A percentile compares a stretch with the other conserved stretches of the same genome.
These are phyloP conservation scores for Acleris cristana DNA, from an alignment of 2,888 invertebrate species.

Conservation along the genomic window DNA sequence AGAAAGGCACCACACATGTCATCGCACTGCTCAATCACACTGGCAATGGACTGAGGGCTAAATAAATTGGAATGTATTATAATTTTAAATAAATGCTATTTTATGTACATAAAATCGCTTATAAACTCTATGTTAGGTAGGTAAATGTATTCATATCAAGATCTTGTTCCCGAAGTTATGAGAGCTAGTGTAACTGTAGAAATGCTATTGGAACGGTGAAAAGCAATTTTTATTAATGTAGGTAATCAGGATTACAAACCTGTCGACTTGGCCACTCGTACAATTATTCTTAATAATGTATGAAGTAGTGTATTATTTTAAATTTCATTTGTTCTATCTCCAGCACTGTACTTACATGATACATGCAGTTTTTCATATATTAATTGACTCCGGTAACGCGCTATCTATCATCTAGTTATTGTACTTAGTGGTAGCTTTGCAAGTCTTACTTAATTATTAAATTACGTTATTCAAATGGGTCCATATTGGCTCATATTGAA, in stretches of 20 bases:
- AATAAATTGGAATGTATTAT: conserved; percentile 71
- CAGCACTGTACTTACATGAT: conserved; percentile 40
- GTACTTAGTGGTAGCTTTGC: conserved; percentile 72
- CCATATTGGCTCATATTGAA: too few relatives aligned
- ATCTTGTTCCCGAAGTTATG: conserved; percentile 37
- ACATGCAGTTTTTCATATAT: conserved; percentile 53
- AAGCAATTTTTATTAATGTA: conserved; percentile 2
- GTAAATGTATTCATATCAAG: conserved; percentile 38
- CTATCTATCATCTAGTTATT: conserved; percentile 70
- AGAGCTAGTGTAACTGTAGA: conserved; percentile 29
- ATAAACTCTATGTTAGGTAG: conserved; percentile 33
- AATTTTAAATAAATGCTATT: conserved; percentile 68
- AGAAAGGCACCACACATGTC: conserved; percentile 45
- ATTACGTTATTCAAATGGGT: conserved; percentile 20
- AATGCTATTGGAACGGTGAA: conserved; percentile 26
- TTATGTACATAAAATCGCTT: conserved; percentile 43
- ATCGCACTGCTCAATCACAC: conserved; percentile 36
- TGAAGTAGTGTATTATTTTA: conserved; percentile 14
- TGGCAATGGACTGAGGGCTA: conserved; percentile 60
- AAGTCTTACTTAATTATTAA: conserved; percentile 47
- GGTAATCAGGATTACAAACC: not conserved
- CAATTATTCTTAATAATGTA: conserved; percentile 13
- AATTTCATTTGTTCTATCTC: conserved; percentile 37
- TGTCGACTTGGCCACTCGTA: conserved; percentile 25
- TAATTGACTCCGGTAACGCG: conserved; percentile 76